phyloP scores from a whole-genome alignment of 37 sponge, comb jelly and placozoan genomes.

The Cladorhizidae sp. region DNA sequence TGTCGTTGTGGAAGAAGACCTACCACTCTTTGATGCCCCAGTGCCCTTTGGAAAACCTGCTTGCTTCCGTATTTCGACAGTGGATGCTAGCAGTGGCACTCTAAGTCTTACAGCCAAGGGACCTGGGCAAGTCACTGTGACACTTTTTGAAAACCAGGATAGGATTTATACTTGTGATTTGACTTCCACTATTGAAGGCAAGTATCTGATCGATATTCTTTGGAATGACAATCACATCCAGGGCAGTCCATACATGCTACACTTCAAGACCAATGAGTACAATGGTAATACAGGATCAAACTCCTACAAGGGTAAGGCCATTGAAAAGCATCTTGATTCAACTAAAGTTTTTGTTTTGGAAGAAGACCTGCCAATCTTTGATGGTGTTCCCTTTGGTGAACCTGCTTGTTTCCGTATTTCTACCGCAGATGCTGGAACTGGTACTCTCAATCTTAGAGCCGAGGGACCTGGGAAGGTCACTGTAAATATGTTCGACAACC shows the following conservation, averaged over 20 bases:
- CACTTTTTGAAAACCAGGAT: constrained; percentile 28
- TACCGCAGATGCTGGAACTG: constrained; percentile 64
- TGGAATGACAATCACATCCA: constrained; percentile 62
- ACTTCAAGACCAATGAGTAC: constrained; percentile 25
- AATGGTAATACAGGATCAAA: constrained; percentile 37
- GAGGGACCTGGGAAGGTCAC: constrained; percentile 52
- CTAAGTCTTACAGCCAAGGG: constrained; percentile 57
- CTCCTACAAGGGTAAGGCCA: constrained; percentile 37
- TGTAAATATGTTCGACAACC: constrained; percentile 26
- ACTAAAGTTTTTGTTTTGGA: background rate
- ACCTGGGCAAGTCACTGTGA: constrained; percentile 43
- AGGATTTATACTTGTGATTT: constrained; percentile 41
- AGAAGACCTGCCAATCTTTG: background rate
- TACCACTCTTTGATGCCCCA: background rate
- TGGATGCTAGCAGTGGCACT: constrained; percentile 56
- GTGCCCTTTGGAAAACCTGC: background rate
- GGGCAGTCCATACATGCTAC: constrained; percentile 68
- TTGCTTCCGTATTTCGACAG: constrained; percentile 50
- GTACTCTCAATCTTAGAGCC: constrained; percentile 52
- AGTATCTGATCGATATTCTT: constrained; percentile 57
- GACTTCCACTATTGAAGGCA: constrained; percentile 43
- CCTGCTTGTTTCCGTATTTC: constrained; percentile 32
- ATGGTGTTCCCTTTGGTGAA: background rate
- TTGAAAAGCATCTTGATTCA: constrained; percentile 4
- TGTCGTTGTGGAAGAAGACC: background rate